Evolutionary conservation across 2,797 vertebrate genomes (phyloP).

Genomic region (Novumbra hubbsi): DNA sequence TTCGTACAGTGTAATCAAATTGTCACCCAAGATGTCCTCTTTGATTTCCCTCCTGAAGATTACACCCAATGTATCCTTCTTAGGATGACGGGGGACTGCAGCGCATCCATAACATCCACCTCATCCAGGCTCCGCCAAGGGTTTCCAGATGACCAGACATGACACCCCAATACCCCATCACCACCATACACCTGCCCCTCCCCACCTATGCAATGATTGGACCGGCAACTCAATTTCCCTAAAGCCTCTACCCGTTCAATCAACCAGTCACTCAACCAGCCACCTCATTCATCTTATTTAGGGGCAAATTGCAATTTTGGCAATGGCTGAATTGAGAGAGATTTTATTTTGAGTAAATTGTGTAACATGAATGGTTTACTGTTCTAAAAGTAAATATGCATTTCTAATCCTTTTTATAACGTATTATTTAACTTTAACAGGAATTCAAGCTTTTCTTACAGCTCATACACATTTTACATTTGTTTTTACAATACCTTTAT

Average conservation of each 20-base stretch:
- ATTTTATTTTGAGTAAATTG: constrained; percentile 29
- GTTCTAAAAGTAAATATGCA: background rate
- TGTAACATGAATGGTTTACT: background rate
- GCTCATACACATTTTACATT: background rate
- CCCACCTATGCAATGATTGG: constrained; percentile 49
- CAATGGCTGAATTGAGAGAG: constrained; percentile 72
- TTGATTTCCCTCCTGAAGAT: background rate
- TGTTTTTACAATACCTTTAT: background rate
- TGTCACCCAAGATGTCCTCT: background rate
- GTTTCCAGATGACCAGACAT: constrained; percentile 49
- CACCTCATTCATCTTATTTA: constrained; percentile 79
- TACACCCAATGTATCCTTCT: background rate
- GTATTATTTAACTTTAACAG: background rate
- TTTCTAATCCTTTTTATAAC: background rate
- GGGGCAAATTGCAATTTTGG: constrained; percentile 69
- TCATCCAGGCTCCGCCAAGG: constrained; percentile 8
- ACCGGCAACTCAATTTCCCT: constrained; percentile 70
- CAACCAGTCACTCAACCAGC: constrained; percentile 68
- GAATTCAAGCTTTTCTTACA: background rate
- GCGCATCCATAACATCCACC: background rate
- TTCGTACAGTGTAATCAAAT: background rate
- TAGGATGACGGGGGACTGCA: background rate
- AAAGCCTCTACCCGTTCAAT: constrained; percentile 60
- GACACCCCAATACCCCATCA: constrained; percentile 30
- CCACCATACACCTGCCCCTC: constrained; percentile 34